Evolutionary conservation across 2,797 vertebrate species (phyloP).

Genomic region (Amblyraja radiata): DNA sequence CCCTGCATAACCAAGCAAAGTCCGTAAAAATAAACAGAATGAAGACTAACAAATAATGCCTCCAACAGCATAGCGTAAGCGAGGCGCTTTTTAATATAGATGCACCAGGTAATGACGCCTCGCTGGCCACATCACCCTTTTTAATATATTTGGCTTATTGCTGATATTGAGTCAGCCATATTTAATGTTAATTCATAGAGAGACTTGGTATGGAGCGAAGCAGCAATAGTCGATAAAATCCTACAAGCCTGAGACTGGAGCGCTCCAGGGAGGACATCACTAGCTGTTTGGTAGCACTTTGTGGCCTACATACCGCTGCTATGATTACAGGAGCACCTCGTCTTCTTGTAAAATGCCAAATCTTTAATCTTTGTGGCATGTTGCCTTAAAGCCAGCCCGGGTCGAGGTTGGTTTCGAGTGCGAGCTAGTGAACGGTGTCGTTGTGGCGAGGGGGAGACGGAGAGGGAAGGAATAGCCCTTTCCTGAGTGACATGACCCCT

Average conservation of each 20-base stretch:
- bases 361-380: conserved; percentile 58
- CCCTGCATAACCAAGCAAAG: conserved; percentile 24
- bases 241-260: conserved; percentile 48
- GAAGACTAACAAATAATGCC: conserved; percentile 25
- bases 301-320: conserved; percentile 59
- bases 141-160: conserved; percentile 36
- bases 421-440: conserved; percentile 46
- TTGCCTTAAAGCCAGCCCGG: conserved; percentile 57
- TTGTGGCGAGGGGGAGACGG: conserved; percentile 45
- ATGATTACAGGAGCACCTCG: conserved; percentile 57
- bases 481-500: conserved; percentile 71
- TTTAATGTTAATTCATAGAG: conserved; percentile 39
- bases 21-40: conserved; percentile 11
- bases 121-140: conserved; percentile 12
- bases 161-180: conserved; percentile 38
- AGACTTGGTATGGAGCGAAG: conserved; percentile 47
- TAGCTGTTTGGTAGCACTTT: conserved; percentile 52
- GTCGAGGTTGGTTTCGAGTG: conserved; percentile 48
- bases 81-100: conserved; percentile 2
- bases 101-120: conserved; percentile 11
- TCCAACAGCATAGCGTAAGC: not conserved
- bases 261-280: conserved; percentile 51
- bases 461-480: conserved; percentile 55
- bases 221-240: conserved; percentile 44
- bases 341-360: conserved; percentile 58